Base-by-base conservation (phyloP, 2,888 invertebrate genomes). In the Odontocerum albicorne region DNA sequence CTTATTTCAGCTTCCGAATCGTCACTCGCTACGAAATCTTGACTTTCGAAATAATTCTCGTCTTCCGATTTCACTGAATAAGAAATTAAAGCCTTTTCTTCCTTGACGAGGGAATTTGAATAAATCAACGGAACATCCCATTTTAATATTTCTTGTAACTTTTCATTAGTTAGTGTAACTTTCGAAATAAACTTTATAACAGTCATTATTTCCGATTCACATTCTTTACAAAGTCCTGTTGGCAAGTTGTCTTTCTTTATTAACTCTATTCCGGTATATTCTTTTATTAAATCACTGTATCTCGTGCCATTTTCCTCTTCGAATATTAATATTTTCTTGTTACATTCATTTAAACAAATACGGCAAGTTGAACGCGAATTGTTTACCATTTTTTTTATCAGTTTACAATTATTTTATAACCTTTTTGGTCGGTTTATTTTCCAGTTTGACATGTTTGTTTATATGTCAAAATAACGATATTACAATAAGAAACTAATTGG, bases 121-220 rank as follows among this genome's bases (percentile, higher is more conserved):
- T 20, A 20, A 16, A 21, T 40, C 20, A 40, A 45, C 12, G 49
- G 33, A 10, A 45, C n/a, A 22, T 55, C 45, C 12, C 49, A 40
- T 22, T 43, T 32, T 3, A 50, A n/a, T 6, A 33, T 22, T 10
- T 45, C 4, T 3, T 44, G 16, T 15, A 44, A 12, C 13, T 44
- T 44, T 31, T 44, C 32, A 17, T 12, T 44, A 7, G 44, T 16
- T 8, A 16, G 8, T 17, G n/a, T 27, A n/a, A 44, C 22, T 17
- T 44, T 44, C 6, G 44, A 44, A 31, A 44, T 44, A 32, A 44
- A 44, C 16, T 22, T 44, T 3, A 44, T 22, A 13, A 22, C 44
- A 4, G 32, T 15, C 21, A 22, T 44, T 10, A 44, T 13, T 22
- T 44, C 44, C 7, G 12, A 22, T 12, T 16, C 8, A 31, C 44